Conservation (phyloP, 2,888 invertebrate genomes). For the Cancer borealis region DNA sequence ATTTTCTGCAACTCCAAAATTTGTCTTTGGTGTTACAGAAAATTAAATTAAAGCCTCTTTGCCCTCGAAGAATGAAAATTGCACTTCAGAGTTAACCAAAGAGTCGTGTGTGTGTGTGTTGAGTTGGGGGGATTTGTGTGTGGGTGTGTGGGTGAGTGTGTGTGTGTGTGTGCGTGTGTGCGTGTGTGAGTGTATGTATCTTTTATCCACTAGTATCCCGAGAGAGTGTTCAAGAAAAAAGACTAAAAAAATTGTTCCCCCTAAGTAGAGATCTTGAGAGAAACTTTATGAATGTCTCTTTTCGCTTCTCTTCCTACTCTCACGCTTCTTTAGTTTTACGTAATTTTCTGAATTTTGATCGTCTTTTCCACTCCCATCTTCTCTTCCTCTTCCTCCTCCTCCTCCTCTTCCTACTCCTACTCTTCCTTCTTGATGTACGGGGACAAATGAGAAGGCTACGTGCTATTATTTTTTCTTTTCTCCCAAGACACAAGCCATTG, state of each 20-base stretch:
- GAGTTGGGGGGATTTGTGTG: not conserved
- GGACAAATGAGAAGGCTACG: not conserved
- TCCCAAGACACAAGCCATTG: not conserved
- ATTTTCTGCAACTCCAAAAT: not conserved
- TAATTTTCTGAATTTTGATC: not conserved
- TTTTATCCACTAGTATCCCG: too few relatives aligned
- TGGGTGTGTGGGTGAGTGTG: not conserved
- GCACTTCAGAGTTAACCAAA: not conserved
- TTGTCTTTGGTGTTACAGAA: slow-evolving; percentile 22
- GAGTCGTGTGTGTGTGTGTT: not conserved
- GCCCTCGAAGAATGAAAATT: not conserved
- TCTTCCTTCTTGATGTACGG: not conserved
- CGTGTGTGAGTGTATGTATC: not conserved
- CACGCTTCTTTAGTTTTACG: not conserved
- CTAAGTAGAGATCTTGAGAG: slow-evolving; percentile 5
- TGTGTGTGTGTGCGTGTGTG: not conserved
- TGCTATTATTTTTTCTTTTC: not conserved
- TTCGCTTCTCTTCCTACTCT: slow-evolving; percentile 4
- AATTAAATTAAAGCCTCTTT: not conserved
- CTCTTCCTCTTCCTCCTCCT: not conserved
- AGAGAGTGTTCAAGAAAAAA: not conserved
- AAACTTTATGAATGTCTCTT: not conserved
- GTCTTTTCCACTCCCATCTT: not conserved
- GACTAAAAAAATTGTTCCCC: not conserved
- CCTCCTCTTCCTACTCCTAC: not conserved